Base-by-base conservation (phyloP, 2,113 vertebrate genomes). In the Collichthys lucidus region DNA sequence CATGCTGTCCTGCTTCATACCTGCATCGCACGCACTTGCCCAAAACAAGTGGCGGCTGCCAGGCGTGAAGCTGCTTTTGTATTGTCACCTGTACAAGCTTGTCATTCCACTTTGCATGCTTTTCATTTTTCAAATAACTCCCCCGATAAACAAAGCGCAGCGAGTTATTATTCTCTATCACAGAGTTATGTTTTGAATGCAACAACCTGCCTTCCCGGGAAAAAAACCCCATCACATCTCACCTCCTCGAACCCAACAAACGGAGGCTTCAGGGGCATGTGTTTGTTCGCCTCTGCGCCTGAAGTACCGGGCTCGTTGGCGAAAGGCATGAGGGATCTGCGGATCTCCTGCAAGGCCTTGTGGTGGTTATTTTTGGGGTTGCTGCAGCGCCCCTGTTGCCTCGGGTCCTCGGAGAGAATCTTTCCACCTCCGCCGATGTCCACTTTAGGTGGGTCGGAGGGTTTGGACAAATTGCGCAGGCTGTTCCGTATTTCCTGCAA, bases 401-500 rank as follows among this genome's bases (percentile, higher is more conserved):
- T 95, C 1, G 95, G 87, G 89, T 98, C 97, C 82, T 99, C 98
- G 0, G 91, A 40, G 24, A 89, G 83, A 91, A 95, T 95, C 90
- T 99, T 99, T 31, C 85, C 94, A 42, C 81, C 57, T 49, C 85
- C 49, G 31, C 86, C 90, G 66, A 92, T 88, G 66, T 98, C 97
- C 75, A 80, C 90, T 87, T 98, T 99, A 62, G 95, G 89, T 62
- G 94, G 94, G 89, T 99, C 98, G 0, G 98, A 97, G 49, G 97
- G 96, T 88, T 96, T 97, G 26, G 97, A 96, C 79, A 99, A 93
- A 93, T 98, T 97, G 66, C 97, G 95, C 85, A 99, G 95, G 84
- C 98, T 99, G 89, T 99, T 98, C 29, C 98, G 91, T 90, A 99
- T 99, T 94, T 99, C 98, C 93, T 98, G 97, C 91, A 99, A 94